Evolutionary conservation across 2,797 vertebrate genomes (phyloP).

Genomic region (Lophius americanus): DNA sequence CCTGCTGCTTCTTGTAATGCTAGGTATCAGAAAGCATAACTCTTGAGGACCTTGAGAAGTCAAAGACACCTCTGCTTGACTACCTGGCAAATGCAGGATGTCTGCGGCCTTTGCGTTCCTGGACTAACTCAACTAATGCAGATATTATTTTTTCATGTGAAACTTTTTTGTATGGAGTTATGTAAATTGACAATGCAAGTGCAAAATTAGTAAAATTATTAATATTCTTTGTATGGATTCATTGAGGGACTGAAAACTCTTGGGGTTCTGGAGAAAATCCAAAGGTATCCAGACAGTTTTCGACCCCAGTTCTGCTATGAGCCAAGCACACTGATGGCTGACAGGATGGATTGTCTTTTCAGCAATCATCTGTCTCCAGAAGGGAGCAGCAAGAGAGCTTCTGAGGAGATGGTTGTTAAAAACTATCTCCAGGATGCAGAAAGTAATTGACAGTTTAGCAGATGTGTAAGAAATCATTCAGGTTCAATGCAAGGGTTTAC

Average conservation of each 20-base stretch:
- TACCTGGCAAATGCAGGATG: too few relatives aligned
- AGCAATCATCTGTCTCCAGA: conserved; percentile 12
- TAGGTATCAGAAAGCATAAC: conserved; percentile 21
- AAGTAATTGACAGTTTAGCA: not conserved
- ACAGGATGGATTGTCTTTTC: conserved; percentile 18
- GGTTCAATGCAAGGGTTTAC: too few relatives aligned
- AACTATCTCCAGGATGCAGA: conserved; percentile 8
- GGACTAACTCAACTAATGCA: too few relatives aligned
- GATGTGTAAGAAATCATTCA: too few relatives aligned
- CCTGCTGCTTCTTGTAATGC: not conserved
- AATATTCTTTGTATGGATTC: not conserved
- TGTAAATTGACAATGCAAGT: too few relatives aligned
- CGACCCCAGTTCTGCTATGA: conserved; percentile 7
- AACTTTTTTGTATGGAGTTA: too few relatives aligned
- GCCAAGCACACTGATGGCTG: not conserved
- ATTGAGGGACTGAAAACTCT: conserved; percentile 19
- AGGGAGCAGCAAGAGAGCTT: conserved; percentile 17
- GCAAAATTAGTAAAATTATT: not conserved
- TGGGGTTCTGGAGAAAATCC: conserved; percentile 12
- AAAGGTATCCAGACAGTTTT: conserved; percentile 22
- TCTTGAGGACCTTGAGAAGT: too few relatives aligned
- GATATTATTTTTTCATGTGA: too few relatives aligned
- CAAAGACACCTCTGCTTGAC: too few relatives aligned
- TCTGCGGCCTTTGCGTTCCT: too few relatives aligned
- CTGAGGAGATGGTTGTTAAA: not conserved